Conservation (phyloP, 2,113 vertebrate genomes). For the Psammodynastes pulverulentus region DNA sequence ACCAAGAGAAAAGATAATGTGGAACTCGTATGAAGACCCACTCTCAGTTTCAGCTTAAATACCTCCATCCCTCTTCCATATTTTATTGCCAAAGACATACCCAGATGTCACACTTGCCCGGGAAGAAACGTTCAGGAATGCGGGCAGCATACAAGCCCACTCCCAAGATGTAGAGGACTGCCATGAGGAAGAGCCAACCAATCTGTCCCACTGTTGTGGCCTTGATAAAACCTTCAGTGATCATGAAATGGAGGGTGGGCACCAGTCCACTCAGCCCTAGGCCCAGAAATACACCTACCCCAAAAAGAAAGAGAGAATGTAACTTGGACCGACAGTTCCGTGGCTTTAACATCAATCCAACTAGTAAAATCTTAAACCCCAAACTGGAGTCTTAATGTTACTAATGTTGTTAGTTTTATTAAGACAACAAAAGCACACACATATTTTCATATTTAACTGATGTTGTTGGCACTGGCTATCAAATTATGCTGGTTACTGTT, state of each 20-base stretch:
- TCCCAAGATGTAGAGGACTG: slow-evolving; percentile 45
- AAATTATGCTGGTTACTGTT: neutral
- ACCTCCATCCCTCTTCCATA: neutral
- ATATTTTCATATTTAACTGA: neutral
- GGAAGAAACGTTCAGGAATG: slow-evolving; percentile 48
- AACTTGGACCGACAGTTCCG: neutral
- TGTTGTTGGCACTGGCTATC: neutral
- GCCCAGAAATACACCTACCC: slow-evolving; percentile 44
- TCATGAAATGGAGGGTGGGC: slow-evolving; percentile 47
- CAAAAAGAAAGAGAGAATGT: neutral
- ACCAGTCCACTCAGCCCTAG: slow-evolving; percentile 44
- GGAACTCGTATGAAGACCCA: neutral
- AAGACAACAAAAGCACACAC: neutral
- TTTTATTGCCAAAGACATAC: neutral
- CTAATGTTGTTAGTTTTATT: neutral
- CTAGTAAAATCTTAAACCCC: neutral
- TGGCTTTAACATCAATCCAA: neutral
- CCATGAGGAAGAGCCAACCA: slow-evolving; percentile 50
- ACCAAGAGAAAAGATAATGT: neutral
- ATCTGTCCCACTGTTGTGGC: slow-evolving; percentile 37
- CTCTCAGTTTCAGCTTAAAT: no score
- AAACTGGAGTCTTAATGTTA: neutral
- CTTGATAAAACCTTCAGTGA: slow-evolving; percentile 33
- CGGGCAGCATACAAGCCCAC: slow-evolving; percentile 42
- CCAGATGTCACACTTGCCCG: slow-evolving; percentile 51